Percentiles rank a stretch among this genome's conserved stretches.
phyloP scores from a whole-genome alignment of 2,797 vertebrate genomes.

The Spondyliosoma cantharus region DNA sequence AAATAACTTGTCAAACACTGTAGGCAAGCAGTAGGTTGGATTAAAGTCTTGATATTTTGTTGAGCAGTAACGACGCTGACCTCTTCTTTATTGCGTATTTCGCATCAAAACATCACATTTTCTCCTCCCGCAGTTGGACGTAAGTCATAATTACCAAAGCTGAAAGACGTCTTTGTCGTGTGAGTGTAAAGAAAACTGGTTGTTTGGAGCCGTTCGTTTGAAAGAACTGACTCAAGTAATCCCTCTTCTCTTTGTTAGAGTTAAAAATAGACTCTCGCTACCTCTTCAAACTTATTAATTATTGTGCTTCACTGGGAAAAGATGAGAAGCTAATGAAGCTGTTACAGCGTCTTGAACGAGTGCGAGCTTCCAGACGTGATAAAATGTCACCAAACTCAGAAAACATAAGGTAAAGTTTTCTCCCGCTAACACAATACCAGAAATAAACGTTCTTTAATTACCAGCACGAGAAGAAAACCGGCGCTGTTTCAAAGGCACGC shows the following conservation, averaged over 20 bases:
- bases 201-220: neutral
- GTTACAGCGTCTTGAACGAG: slow-evolving; percentile 38
- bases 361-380: slow-evolving; percentile 17
- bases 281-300: slow-evolving; percentile 34
- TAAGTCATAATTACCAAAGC: neutral
- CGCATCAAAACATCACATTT: neutral
- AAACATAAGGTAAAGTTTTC: slow-evolving; percentile 41
- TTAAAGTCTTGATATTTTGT: too few species aligned
- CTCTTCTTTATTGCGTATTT: too few species aligned
- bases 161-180: neutral
- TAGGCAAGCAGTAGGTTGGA: too few species aligned
- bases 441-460: slow-evolving; percentile 67
- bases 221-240: neutral
- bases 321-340: slow-evolving; percentile 47
- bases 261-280: slow-evolving; percentile 26
- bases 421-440: slow-evolving; percentile 26
- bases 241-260: neutral
- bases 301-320: slow-evolving; percentile 31
- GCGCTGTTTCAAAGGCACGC: slow-evolving; percentile 38
- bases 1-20: neutral
- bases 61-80: neutral
- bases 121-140: neutral
- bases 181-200: neutral
- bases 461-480: slow-evolving; percentile 21
- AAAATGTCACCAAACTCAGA: slow-evolving; percentile 22